Conservation (phyloP, 2,797 vertebrate species). For the Setipinna tenuifilis region DNA sequence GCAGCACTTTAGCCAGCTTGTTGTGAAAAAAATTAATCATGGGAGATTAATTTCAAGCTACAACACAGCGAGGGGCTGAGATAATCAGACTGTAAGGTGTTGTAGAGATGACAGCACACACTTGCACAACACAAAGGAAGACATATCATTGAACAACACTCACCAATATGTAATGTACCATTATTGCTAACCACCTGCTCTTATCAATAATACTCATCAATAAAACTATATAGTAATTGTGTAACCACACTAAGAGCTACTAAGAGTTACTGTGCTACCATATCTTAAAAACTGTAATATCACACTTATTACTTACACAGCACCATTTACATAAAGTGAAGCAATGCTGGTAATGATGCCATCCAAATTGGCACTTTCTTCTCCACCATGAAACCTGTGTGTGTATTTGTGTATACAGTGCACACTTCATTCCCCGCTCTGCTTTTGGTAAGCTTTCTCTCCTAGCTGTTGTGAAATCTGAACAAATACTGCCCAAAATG, state of each 20-base stretch:
- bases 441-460: slow-evolving; percentile 4
- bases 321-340: background rate
- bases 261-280: too few species aligned
- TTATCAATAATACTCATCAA: background rate
- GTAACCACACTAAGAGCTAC: too few species aligned
- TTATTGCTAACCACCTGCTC: background rate
- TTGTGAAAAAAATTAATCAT: slow-evolving; percentile 56
- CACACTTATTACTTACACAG: background rate
- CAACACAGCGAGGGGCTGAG: slow-evolving; percentile 32
- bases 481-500: slow-evolving; percentile 60
- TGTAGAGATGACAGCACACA: background rate
- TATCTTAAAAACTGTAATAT: too few species aligned
- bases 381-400: slow-evolving; percentile 29
- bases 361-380: background rate
- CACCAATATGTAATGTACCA: background rate
- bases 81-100: slow-evolving; percentile 34
- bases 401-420: background rate
- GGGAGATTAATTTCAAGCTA: slow-evolving; percentile 50
- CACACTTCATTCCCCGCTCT: background rate
- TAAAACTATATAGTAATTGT: background rate
- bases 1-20: slow-evolving; percentile 42
- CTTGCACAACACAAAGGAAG: background rate
- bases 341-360: background rate
- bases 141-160: background rate
- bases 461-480: slow-evolving; percentile 48